Evolutionary conservation across 1,140 invertebrate species (phyloP), one percentile per base, ranked within the genome.

Genomic region (Lepidurus couesii): DNA sequence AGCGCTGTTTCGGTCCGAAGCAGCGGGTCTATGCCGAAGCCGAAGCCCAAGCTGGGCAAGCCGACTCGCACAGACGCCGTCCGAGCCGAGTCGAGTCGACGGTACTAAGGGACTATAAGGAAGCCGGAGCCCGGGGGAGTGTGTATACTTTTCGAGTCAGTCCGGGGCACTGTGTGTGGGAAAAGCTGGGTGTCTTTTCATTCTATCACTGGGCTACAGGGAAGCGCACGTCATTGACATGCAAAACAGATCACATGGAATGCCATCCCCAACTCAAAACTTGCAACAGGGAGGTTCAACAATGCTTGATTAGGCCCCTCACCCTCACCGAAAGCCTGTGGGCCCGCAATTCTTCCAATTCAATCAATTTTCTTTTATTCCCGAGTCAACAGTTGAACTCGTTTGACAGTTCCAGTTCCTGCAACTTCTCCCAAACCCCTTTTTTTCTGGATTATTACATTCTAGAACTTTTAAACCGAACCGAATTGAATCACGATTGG

Each of bases 241-340:
- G 53, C 53, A 65, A 65, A 65, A 65, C 53, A 65, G 53, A 65
- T 65, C 53, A 65, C 53, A 65, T 65, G 53, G 53, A 65, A 65
- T 65, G 53, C 53, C 53, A 65, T 65, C 53, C 34, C 53, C 6
- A 21, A 65, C 53, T 65, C 53, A 13, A 65, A 65, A 65, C 53
- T 65, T 65, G 53, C 53, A 65, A 65, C 53, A 65, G 53, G 53
- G 53, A 65, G 8, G 21, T 65, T 65, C 53, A 65, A 65, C 53
- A 65, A 65, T 65, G 53, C 53, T 65, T 65, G 53, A 65, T 65
- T 65, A 65, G 53, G 53, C 21, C 53, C 16, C 53, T 65, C 53
- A 13, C 16, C 53, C 53, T 21, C 53, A 34, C 21, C 53, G 9
- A 16, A 13, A 65, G 53, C 53, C 53, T 65, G 53, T 65, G 53